Conservation (phyloP, 1,140 invertebrate species). For the Drosophila varians region DNA sequence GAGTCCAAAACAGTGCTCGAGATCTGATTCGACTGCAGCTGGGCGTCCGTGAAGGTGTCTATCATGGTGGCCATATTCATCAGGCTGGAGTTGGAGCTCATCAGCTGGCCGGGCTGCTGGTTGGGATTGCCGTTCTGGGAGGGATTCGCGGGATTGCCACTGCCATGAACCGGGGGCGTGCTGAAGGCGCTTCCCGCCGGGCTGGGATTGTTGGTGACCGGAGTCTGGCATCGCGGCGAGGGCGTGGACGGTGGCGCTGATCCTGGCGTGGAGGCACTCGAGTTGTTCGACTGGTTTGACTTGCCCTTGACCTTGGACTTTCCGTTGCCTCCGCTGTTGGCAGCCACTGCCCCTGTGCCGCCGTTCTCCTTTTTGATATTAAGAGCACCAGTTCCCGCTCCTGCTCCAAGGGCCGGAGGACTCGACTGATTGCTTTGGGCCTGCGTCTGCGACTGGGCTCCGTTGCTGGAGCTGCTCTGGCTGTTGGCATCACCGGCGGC, state of each 20-base stretch:
- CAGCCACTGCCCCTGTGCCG: conserved; percentile 25
- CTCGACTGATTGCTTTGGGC: conserved; percentile 66
- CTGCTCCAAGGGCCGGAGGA: conserved; percentile 51
- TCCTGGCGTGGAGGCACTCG: conserved; percentile 78
- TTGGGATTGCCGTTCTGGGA: conserved; percentile 23
- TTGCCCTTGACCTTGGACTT: conserved; percentile 70
- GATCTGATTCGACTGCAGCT: conserved; percentile 91
- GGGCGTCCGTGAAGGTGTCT: conserved; percentile 89
- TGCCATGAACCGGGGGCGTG: conserved; percentile 70
- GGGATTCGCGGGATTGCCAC: conserved; percentile 45
- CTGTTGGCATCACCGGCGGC: conserved; percentile 54
- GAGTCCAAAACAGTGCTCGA: conserved; percentile 92
- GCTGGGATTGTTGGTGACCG: conserved; percentile 80
- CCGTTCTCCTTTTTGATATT: conserved; percentile 68
- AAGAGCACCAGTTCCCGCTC: background rate
- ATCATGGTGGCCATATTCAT: conserved; percentile 90
- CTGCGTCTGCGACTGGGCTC: conserved; percentile 75
- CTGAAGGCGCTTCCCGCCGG: conserved; percentile 82
- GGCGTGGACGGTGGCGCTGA: conserved; percentile 83
- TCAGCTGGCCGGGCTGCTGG: conserved; percentile 71
- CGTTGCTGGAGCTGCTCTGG: conserved; percentile 75
- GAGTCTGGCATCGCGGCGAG: conserved; percentile 84
- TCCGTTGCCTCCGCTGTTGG: conserved; percentile 7
- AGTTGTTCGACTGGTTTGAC: conserved; percentile 64
- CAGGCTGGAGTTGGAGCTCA: conserved; percentile 85